Evolutionary conservation across 1,140 invertebrate species (phyloP).

Genomic region (Apis florea): DNA sequence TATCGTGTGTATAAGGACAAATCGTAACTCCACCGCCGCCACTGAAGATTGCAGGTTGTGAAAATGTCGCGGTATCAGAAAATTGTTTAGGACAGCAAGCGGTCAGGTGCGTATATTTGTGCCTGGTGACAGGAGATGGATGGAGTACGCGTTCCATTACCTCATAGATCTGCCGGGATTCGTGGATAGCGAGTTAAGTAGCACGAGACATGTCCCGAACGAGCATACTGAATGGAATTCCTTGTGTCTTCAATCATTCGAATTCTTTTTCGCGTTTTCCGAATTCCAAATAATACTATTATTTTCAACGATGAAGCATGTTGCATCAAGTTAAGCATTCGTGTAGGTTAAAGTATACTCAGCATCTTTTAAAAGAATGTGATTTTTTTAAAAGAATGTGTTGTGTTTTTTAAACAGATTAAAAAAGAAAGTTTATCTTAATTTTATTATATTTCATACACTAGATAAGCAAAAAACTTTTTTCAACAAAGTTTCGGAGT

Average conservation of each 20-base stretch:
- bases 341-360: slow-evolving; percentile 40
- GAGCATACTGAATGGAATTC: slow-evolving; percentile 21
- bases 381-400: not conserved
- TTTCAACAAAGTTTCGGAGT: not conserved
- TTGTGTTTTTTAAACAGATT: not conserved
- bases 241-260: too few relatives aligned
- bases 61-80: slow-evolving; percentile 52
- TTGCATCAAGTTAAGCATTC: slow-evolving; percentile 7
- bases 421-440: not conserved
- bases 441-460: not conserved
- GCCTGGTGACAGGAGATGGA: slow-evolving; percentile 46
- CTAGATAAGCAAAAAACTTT: not conserved
- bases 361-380: slow-evolving; percentile 13
- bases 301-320: not conserved
- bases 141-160: slow-evolving; percentile 42
- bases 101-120: slow-evolving; percentile 55
- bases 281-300: not conserved
- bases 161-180: slow-evolving; percentile 42
- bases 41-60: slow-evolving; percentile 39
- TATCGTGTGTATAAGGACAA: slow-evolving; percentile 51
- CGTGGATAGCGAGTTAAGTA: slow-evolving; percentile 48
- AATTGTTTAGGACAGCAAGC: slow-evolving; percentile 53
- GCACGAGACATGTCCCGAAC: slow-evolving; percentile 37
- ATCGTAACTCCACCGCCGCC: slow-evolving; percentile 35
- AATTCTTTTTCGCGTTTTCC: not conserved